Conservation (phyloP, 2,888 invertebrate species). For the Ophonus ardosiacus region DNA sequence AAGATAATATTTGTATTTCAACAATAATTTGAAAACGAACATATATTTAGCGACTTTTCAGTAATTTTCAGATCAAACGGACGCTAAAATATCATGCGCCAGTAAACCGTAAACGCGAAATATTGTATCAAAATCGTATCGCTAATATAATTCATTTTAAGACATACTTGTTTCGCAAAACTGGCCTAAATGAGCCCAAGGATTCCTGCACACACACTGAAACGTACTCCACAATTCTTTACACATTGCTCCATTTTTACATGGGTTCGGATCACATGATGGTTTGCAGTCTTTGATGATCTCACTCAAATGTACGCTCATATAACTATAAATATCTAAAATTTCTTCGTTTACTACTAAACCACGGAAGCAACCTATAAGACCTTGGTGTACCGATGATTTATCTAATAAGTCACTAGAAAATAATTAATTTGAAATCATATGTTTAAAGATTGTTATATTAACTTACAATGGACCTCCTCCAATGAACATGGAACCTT, state of each 20-base stretch:
- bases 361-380: constrained; percentile 96
- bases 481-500: constrained; percentile 95
- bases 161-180: constrained; percentile 92
- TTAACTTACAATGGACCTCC: constrained; percentile 91
- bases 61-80: too few species aligned
- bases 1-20: too few species aligned
- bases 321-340: constrained; percentile 93
- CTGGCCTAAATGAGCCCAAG: constrained; percentile 93
- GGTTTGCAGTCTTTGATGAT: constrained; percentile 96
- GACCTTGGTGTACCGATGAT: constrained; percentile 90
- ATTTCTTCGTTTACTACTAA: constrained; percentile 94
- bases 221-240: constrained; percentile 96
- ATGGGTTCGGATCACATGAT: constrained; percentile 95
- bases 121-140: too few species aligned
- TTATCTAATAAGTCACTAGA: constrained; percentile 87
- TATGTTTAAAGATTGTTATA: neutral
- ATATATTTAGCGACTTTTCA: too few species aligned
- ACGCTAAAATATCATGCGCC: too few species aligned
- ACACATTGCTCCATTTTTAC: constrained; percentile 93
- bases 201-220: constrained; percentile 94
- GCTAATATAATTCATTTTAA: too few species aligned
- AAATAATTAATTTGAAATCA: constrained; percentile 66
- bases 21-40: too few species aligned
- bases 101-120: too few species aligned
- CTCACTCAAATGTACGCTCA: constrained; percentile 93